phyloP scores from a whole-genome alignment of 2,113 vertebrate genomes.

The Nothobranchius kuhntae region DNA sequence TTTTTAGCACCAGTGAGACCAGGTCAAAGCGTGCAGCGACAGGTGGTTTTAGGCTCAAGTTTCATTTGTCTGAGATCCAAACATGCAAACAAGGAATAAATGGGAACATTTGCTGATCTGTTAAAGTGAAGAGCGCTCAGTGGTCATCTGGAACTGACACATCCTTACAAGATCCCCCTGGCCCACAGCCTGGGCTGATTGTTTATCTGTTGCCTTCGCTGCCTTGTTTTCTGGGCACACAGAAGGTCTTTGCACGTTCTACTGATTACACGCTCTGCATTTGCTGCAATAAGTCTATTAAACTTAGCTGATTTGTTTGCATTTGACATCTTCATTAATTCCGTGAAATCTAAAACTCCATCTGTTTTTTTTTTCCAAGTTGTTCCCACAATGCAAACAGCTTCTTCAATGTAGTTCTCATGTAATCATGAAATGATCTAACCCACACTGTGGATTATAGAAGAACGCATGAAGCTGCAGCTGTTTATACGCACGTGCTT shows the following conservation, averaged over 20 bases:
- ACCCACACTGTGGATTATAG: slow-evolving; percentile 5
- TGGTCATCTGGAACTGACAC: slow-evolving; percentile 68
- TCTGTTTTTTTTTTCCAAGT: slow-evolving; percentile 20
- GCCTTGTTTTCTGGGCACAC: not conserved
- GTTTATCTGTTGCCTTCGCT: slow-evolving; percentile 65
- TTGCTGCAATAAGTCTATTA: not conserved
- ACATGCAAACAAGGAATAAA: slow-evolving; percentile 8
- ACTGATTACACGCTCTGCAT: not conserved
- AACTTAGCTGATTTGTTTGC: slow-evolving; percentile 18
- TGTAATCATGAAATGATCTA: slow-evolving; percentile 9
- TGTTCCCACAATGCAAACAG: not conserved
- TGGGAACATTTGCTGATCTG: slow-evolving; percentile 27
- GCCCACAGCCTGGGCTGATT: slow-evolving; percentile 28
- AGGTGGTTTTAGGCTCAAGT: slow-evolving; percentile 5
- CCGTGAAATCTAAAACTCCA: slow-evolving; percentile 13
- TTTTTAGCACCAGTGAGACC: too few species aligned
- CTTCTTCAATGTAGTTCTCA: slow-evolving; percentile 7
- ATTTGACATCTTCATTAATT: slow-evolving; percentile 21
- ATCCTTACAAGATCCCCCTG: slow-evolving; percentile 54
- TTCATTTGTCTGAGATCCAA: slow-evolving; percentile 14
- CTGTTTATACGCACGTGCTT: not conserved
- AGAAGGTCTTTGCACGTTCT: not conserved
- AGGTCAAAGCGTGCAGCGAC: not conserved
- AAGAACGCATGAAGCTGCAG: not conserved
- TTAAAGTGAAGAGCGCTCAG: slow-evolving; percentile 56